A percentile compares a stretch with the other conserved stretches of the same genome.
Conservation (phyloP, 2,888 invertebrate species). For the Anticlea derivata region DNA sequence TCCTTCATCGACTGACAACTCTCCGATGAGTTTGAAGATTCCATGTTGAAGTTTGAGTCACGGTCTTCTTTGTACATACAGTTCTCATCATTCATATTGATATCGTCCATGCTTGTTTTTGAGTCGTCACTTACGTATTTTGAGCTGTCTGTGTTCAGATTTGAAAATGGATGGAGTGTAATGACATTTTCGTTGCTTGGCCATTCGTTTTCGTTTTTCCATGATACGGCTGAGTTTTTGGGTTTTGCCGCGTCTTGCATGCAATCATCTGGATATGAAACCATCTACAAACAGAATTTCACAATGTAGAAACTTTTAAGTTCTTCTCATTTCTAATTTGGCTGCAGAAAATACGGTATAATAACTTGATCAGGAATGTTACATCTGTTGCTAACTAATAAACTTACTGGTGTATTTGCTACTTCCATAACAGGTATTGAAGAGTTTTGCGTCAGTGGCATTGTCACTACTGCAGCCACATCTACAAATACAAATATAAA, state of each 20-base stretch:
- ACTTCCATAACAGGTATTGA: constrained; percentile 80
- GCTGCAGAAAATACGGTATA: no score
- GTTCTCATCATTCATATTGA: constrained; percentile 75
- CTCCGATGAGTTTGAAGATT: constrained; percentile 78
- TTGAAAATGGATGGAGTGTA: constrained; percentile 67
- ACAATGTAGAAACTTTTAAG: not conserved
- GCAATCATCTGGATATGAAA: constrained; percentile 74
- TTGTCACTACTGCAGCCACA: constrained; percentile 78
- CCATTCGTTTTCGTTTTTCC: constrained; percentile 75
- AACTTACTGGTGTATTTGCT: constrained; percentile 74
- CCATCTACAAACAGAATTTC: constrained; percentile 51
- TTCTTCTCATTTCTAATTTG: not conserved
- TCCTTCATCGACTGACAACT: constrained; percentile 79
- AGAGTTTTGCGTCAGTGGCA: constrained; percentile 75
- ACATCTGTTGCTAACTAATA: not conserved
- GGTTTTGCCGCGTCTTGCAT: constrained; percentile 77
- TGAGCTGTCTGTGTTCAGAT: constrained; percentile 60
- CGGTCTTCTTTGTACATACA: constrained; percentile 77
- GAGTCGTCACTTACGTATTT: constrained; percentile 78
- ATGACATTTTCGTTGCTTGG: constrained; percentile 67
- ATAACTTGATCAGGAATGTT: no score
- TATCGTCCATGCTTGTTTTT: constrained; percentile 76
- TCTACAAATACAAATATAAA: constrained; percentile 54
- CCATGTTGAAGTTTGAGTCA: constrained; percentile 78
- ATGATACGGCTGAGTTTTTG: constrained; percentile 72